These are phyloP conservation scores for Piezodorus guildinii DNA, from an alignment of 1,140 invertebrate species.

Conservation along the genomic window DNA sequence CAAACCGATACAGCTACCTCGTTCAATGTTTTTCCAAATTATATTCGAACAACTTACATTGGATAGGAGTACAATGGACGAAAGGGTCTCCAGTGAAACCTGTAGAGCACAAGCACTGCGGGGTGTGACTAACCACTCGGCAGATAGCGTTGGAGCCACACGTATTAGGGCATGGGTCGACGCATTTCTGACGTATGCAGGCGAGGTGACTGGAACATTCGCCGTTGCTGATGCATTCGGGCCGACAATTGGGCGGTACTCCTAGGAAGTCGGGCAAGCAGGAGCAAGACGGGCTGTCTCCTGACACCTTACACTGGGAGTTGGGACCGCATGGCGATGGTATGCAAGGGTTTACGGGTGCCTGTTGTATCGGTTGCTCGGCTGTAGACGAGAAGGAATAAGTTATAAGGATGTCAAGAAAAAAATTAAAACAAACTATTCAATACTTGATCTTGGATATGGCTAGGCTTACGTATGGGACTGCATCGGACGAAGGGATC, in stretches of 20 bases:
- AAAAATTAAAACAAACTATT: not conserved
- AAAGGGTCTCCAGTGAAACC: slow-evolving; percentile 54
- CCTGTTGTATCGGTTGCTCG: slow-evolving; percentile 6
- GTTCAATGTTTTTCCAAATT: not conserved
- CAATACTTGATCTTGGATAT: not conserved
- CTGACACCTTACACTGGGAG: slow-evolving; percentile 45
- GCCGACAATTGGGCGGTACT: slow-evolving; percentile 45
- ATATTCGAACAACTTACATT: slow-evolving; percentile 22
- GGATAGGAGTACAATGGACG: slow-evolving; percentile 38
- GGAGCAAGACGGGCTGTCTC: slow-evolving; percentile 45
- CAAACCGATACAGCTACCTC: no score
- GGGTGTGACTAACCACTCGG: slow-evolving; percentile 51
- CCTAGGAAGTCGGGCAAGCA: slow-evolving; percentile 48
- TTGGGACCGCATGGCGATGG: slow-evolving; percentile 53
- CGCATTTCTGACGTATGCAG: slow-evolving; percentile 48
- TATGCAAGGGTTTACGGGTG: slow-evolving; percentile 38
- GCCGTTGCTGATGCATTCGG: slow-evolving; percentile 47
- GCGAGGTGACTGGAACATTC: slow-evolving; percentile 48
- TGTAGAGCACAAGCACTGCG: slow-evolving; percentile 47
- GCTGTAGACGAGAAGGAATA: not conserved
- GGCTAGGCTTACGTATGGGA: slow-evolving; percentile 33
- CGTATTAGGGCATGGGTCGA: slow-evolving; percentile 46
- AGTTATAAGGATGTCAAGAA: not conserved
- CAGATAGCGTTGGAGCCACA: slow-evolving; percentile 50
- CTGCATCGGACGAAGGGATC: slow-evolving; percentile 48